phyloP scores from a whole-genome alignment of 2,888 invertebrate genomes.

The Philhelius pedissequus region DNA sequence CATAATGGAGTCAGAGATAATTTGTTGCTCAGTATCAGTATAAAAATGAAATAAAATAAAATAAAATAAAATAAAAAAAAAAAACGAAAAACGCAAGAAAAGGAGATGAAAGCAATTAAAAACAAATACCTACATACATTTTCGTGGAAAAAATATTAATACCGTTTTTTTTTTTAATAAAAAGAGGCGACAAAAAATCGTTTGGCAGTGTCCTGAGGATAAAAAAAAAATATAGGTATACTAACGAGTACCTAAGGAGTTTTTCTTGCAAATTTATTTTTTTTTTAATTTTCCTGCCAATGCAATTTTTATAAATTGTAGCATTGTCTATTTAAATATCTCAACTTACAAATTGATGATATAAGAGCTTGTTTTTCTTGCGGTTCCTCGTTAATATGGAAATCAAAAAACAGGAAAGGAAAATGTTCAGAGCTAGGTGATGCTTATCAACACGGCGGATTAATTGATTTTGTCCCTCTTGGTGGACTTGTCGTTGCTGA shows the following conservation, averaged over 20 bases:
- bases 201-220: constrained; percentile 42
- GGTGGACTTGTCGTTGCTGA: constrained; percentile 28
- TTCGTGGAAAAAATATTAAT: constrained; percentile 36
- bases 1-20: constrained; percentile 58
- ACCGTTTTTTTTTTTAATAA: not conserved
- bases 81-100: constrained; percentile 40
- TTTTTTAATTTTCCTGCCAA: constrained; percentile 35
- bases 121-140: constrained; percentile 47
- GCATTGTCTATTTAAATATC: constrained; percentile 19
- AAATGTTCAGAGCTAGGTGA: constrained; percentile 1
- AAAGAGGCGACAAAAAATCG: not conserved
- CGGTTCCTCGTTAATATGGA: not conserved
- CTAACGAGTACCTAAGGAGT: no score
- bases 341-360: constrained; percentile 9
- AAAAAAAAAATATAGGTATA: not conserved
- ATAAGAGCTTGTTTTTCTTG: constrained; percentile 12
- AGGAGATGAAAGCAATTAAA: constrained; percentile 67
- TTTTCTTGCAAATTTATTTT: not conserved
- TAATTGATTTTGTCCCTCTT: constrained; percentile 52
- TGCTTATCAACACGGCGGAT: constrained; percentile 36
- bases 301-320: constrained; percentile 61
- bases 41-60: constrained; percentile 12
- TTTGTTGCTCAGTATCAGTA: constrained; percentile 27
- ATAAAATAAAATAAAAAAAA: no score
- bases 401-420: not conserved